phyloP scores from a whole-genome alignment of 2,888 invertebrate genomes.

The Pammene aurita region DNA sequence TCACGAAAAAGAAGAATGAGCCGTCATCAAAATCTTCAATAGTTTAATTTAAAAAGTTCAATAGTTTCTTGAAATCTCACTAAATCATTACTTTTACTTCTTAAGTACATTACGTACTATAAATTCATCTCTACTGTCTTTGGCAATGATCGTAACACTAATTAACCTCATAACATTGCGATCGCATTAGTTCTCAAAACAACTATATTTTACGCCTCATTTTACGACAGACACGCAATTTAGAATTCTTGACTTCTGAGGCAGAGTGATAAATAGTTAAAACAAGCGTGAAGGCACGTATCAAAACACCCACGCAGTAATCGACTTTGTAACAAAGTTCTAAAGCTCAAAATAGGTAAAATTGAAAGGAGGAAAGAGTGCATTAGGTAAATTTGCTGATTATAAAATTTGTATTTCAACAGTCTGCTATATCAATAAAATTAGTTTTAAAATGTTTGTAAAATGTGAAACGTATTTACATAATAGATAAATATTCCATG shows the following conservation, averaged over 20 bases:
- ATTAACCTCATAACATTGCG: constrained; percentile 2
- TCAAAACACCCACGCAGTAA: constrained; percentile 25
- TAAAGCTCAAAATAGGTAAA: not conserved
- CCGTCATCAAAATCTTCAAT: too few relatives aligned
- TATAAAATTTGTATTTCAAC: not conserved
- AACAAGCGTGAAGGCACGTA: constrained; percentile 3
- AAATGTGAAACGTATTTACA: constrained; percentile 17
- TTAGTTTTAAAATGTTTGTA: constrained; percentile 10
- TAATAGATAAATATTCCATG: constrained; percentile 23
- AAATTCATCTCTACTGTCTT: too few relatives aligned
- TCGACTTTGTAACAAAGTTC: not conserved
- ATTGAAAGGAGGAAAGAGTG: not conserved
- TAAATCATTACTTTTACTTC: too few relatives aligned
- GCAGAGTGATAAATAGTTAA: constrained; percentile 9
- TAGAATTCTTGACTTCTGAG: constrained; percentile 12
- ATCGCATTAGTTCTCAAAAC: constrained; percentile 5
- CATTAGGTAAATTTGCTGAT: too few relatives aligned
- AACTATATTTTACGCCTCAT: constrained; percentile 14
- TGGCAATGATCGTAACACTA: constrained; percentile 9
- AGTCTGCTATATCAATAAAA: not conserved
- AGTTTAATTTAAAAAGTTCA: too few relatives aligned
- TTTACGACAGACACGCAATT: constrained; percentile 4
- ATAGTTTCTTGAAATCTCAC: too few relatives aligned
- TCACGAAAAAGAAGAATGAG: too few relatives aligned
- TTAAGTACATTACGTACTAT: too few relatives aligned